phyloP scores from a whole-genome alignment of 2,888 invertebrate genomes.

The Parapristionchus giblindavisi region DNA sequence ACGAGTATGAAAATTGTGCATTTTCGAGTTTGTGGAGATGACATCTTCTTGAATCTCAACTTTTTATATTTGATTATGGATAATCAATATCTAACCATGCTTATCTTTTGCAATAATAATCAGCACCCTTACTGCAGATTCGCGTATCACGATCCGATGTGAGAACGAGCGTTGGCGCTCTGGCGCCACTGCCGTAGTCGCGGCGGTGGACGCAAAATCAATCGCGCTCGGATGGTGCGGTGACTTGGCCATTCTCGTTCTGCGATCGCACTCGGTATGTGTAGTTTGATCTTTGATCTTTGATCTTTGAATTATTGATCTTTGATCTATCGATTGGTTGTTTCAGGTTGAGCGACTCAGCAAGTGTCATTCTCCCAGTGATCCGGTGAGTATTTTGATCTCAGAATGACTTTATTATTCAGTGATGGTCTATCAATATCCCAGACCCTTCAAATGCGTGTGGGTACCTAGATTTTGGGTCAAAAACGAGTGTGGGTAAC shows the following conservation, averaged over 20 bases:
- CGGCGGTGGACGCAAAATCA: constrained; percentile 80
- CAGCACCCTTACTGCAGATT: too few species aligned
- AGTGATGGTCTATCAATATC: too few species aligned
- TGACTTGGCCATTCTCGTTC: constrained; percentile 89
- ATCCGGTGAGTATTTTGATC: constrained; percentile 39
- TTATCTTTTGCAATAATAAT: too few species aligned
- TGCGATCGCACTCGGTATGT: constrained; percentile 65
- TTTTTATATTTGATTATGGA: too few species aligned
- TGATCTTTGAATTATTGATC: background rate
- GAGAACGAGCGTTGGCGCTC: constrained; percentile 75
- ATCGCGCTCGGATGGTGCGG: constrained; percentile 90
- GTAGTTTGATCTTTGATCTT: background rate
- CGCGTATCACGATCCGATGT: constrained; percentile 31
- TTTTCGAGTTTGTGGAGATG: too few species aligned
- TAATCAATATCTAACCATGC: too few species aligned
- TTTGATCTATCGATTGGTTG: too few species aligned
- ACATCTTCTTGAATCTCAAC: too few species aligned
- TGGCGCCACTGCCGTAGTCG: constrained; percentile 89
- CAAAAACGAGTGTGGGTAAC: too few species aligned
- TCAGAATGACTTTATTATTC: too few species aligned
- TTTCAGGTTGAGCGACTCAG: constrained; percentile 32
- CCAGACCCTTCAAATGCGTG: background rate
- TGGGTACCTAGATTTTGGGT: too few species aligned
- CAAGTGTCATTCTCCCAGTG: constrained; percentile 24
- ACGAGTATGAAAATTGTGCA: too few species aligned